Base-by-base conservation (phyloP, 1,140 invertebrate species). In the Aphelinus atriplicis region DNA sequence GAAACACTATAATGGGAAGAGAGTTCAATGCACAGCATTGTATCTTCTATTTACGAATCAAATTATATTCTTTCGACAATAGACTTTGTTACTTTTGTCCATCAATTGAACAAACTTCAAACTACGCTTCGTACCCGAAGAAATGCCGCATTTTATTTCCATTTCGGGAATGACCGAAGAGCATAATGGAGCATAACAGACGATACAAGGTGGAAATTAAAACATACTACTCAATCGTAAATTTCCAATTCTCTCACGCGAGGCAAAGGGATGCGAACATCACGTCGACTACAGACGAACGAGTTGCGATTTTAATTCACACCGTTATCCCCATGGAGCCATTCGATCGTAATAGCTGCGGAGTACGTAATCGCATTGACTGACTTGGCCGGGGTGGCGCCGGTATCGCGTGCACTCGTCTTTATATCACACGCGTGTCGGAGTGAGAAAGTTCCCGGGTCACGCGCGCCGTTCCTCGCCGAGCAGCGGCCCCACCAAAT, bases 281-380 rank as follows among this genome's bases (percentile, higher is more conserved):
- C 26, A 26, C 26, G 26, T 26, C 26, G 26, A 26, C 26, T 26
- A 26, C 56, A n/a, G 56, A 57, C 26, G 26, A 57, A 57, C 7
- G 26, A 57, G 56, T n/a, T 57, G 7, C 56, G 3, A 5, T n/a
- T 57, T 57, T 57, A 7, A 57, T 57, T 57, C 26, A 57, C 56
- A 57, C 3, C 56, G 56, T 5, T 7, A 57, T 57, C 56, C 56
- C 5, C 56, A 5, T 10, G 10, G 56, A n/a, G 10, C 3, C 10
- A 26, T 26, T 26, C 26, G 26, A 26, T 26, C 26, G 26, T 26
- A 26, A n/a, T 3, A 7, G 10, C 56, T 57, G 9, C 56, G 7
- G 56, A 57, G 3, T n/a, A 57, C 56, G 56, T 57, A 57, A 57
- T 57, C 56, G 56, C 56, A 57, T 57, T 57, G 26, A n/a, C 10